phyloP scores from a whole-genome alignment of 1,140 invertebrate genomes.

The Aphaenogaster ashmeadi region DNA sequence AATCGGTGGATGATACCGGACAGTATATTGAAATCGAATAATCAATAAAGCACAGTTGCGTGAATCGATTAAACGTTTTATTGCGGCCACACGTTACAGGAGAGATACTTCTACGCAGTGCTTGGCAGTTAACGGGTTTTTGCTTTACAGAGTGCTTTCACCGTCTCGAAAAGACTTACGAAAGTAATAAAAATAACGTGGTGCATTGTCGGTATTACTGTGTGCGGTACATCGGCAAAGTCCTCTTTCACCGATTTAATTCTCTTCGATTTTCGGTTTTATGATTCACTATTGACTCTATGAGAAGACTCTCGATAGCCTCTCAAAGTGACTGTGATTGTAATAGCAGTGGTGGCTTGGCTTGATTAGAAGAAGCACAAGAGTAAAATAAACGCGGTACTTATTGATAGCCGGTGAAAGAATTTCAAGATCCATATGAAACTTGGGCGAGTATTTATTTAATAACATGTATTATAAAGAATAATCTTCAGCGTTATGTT shows the following conservation, averaged over 20 bases:
- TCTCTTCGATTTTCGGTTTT: conserved; percentile 27
- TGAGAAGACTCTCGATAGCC: neutral
- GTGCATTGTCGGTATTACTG: neutral
- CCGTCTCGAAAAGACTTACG: neutral
- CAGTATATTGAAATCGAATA: conserved; percentile 57
- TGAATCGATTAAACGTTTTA: conserved; percentile 51
- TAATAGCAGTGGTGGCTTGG: neutral
- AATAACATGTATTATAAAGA: neutral
- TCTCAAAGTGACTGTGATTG: conserved; percentile 28
- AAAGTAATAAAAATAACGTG: conserved; percentile 50
- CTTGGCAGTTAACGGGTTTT: conserved; percentile 7
- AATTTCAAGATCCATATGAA: neutral
- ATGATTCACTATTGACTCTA: conserved; percentile 20
- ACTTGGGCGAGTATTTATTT: neutral
- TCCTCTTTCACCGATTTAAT: conserved; percentile 36
- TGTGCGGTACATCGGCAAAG: neutral
- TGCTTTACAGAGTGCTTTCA: conserved; percentile 13
- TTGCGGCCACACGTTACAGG: conserved; percentile 15
- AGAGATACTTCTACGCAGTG: neutral
- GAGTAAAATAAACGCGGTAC: conserved; percentile 13
- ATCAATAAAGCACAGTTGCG: conserved; percentile 53
- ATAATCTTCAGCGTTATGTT: neutral
- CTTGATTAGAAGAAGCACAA: neutral
- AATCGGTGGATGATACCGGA: neutral
- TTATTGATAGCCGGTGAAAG: neutral